phyloP scores from a whole-genome alignment of 2,797 vertebrate genomes.

The Acomys russatus region DNA sequence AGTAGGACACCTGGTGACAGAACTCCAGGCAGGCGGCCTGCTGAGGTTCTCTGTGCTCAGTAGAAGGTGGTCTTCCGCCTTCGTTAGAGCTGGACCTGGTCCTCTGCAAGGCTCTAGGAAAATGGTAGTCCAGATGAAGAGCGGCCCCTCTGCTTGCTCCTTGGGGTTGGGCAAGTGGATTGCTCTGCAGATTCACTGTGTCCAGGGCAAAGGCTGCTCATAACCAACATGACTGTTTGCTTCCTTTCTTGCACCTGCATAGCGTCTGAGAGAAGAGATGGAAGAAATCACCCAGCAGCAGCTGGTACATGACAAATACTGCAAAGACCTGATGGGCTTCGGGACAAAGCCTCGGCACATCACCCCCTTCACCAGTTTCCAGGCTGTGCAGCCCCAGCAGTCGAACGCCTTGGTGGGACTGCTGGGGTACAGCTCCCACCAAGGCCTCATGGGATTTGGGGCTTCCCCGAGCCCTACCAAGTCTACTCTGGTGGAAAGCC shows the following conservation, averaged over 20 bases:
- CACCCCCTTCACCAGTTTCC: conserved; percentile 98
- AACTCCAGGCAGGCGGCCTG: not conserved
- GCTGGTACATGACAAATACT: conserved; percentile 98
- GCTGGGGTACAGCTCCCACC: conserved; percentile 95
- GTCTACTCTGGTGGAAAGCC: conserved; percentile 96
- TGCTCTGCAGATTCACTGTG: not conserved
- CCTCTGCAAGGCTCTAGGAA: not conserved
- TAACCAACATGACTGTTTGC: not conserved
- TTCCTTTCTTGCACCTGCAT: not conserved
- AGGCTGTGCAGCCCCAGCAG: conserved; percentile 97
- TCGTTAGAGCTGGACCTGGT: not conserved
- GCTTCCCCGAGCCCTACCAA: conserved; percentile 94
- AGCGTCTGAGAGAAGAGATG: conserved; percentile 99
- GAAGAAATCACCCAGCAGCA: conserved; percentile 99
- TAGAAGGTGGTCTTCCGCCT: conserved; percentile 48
- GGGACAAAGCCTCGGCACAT: conserved; percentile 98
- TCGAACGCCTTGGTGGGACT: conserved; percentile 97
- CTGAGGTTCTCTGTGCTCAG: not conserved
- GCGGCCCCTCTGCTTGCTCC: not conserved
- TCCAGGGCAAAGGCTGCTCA: not conserved
- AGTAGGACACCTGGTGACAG: not conserved
- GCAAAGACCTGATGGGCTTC: conserved; percentile 98
- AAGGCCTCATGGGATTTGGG: conserved; percentile 96
- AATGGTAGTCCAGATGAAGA: not conserved
- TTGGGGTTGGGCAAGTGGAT: not conserved